Conservation (phyloP, 2,113 vertebrate genomes). For the Bubo bubo region DNA sequence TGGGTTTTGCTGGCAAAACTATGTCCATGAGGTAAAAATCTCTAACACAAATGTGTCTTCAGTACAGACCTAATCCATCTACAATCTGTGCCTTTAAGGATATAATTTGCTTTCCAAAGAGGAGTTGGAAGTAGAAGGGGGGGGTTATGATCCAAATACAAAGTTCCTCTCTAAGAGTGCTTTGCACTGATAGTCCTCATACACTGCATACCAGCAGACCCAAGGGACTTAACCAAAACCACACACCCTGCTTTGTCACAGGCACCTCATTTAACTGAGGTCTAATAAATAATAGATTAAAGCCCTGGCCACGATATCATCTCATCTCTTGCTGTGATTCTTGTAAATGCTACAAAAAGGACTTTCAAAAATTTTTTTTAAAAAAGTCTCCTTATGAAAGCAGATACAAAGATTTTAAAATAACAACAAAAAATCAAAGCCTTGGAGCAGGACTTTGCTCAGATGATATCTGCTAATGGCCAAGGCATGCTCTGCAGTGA, state of each 20-base stretch:
- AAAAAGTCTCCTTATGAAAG: neutral
- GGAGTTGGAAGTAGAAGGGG: neutral
- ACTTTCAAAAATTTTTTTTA: neutral
- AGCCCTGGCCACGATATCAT: neutral
- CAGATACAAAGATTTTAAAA: neutral
- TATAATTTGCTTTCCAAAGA: neutral
- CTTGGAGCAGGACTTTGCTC: neutral
- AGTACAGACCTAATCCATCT: neutral
- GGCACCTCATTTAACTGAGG: constrained; percentile 19
- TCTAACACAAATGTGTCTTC: neutral
- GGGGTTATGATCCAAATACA: neutral
- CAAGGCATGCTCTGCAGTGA: rapidly evolving
- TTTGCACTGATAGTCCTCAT: neutral
- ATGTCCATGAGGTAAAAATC: neutral
- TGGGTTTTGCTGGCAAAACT: neutral
- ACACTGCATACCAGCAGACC: neutral
- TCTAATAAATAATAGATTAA: constrained; percentile 48
- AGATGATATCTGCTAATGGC: neutral
- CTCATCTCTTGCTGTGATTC: neutral
- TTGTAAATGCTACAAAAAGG: neutral
- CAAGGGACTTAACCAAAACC: constrained; percentile 3
- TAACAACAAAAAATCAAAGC: neutral
- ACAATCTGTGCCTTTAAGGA: neutral
- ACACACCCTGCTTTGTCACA: constrained; percentile 31
- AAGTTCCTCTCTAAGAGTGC: neutral